Percentiles rank a stretch among this genome's conserved stretches.
Conservation (phyloP, 2,888 invertebrate genomes). For the Pterostichus niger region DNA sequence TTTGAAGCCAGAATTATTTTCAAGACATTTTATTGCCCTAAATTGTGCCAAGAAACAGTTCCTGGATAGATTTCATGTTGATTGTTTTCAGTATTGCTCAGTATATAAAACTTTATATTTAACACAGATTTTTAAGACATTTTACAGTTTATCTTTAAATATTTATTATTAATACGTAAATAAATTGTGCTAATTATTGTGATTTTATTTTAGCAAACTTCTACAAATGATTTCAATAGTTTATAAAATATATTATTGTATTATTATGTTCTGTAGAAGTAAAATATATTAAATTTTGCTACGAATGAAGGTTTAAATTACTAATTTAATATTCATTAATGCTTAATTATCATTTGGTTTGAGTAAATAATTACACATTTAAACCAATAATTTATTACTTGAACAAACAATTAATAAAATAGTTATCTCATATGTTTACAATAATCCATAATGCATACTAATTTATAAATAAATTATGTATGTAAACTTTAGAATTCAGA, state of each 20-base stretch:
- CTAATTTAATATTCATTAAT: background rate
- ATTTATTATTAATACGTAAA: background rate
- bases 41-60: slow-evolving; percentile 28
- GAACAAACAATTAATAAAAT: slow-evolving; percentile 1
- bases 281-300: background rate
- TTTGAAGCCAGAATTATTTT: background rate
- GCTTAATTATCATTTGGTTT: slow-evolving; percentile 3
- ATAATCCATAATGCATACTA: background rate
- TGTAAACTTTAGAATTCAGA: background rate
- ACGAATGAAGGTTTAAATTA: background rate
- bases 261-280: background rate
- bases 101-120: background rate
- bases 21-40: slow-evolving; percentile 11
- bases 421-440: slow-evolving; percentile 36
- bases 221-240: slow-evolving; percentile 2
- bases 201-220: slow-evolving; percentile 18
- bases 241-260: background rate
- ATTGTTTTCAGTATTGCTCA: slow-evolving; percentile 12
- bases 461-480: slow-evolving; percentile 4
- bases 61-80: slow-evolving; percentile 10
- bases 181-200: slow-evolving; percentile 17
- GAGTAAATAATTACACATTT: slow-evolving; percentile 6
- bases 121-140: background rate
- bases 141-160: slow-evolving; percentile 1
- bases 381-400: slow-evolving; percentile 36